Base-by-base conservation (phyloP, 1,140 invertebrate genomes). In the Procambarus virginalis region DNA sequence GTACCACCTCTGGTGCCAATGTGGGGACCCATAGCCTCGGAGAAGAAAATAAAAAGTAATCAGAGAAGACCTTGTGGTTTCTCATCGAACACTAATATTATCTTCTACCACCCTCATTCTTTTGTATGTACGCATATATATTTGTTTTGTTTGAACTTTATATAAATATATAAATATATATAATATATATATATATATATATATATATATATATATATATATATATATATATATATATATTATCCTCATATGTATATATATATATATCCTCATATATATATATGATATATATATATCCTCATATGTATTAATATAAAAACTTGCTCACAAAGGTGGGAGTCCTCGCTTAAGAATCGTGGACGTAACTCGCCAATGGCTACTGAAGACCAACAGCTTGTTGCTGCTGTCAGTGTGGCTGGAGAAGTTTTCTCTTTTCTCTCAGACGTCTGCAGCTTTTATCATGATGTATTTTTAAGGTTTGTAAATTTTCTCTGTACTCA, bases 361-460 rank as follows among this genome's bases (percentile, higher is more conserved):
- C 34, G 85, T 14, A 87, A 68, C 48, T 87, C 85, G 46, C 64
- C 58, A 20, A 3, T 5, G 8, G 77, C 85, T 12, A 80, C 12
- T 49, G 85, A 80, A 17, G 77, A 87, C 51, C 85, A 87, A 73
- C 85, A 87, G 45, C 48, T 87, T 17, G 77, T 68, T n/a, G 45
- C 78, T 80, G 85, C 77, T 46, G 77, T 87, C 20, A 51, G 46
- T 70, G 85, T 87, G 17, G 22, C 85, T 2, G 76, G 78, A 2
- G 85, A 87, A 49, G 78, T 87, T 12, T 80, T 51, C n/a, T 51
- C 76, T 60, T 87, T 87, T 60, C 48, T 87, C 20, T 49, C 34
- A 70, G 85, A 87, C 51, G 85, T 87, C 34, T 87, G 77, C 46
- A 70, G 68, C 48, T 87, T 87, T 34, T 87, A 87, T 73, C 76